Conservation (phyloP, 2,113 vertebrate species). For the Misgurnus mizolepis region DNA sequence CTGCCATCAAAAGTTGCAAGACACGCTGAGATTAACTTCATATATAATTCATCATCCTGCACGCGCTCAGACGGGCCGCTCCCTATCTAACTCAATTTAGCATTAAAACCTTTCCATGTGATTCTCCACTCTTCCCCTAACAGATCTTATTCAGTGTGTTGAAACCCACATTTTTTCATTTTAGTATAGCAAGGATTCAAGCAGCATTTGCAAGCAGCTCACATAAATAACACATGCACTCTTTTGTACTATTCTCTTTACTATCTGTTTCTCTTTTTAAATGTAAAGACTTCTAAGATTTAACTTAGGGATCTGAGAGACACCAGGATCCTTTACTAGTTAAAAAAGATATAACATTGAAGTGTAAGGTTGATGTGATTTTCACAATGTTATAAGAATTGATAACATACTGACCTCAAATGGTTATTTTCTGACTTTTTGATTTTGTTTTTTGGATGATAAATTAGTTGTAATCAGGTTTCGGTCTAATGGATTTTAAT, state of each 20-base stretch:
- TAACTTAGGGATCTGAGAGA: background rate
- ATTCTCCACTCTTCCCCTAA: background rate
- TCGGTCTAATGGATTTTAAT: too few relatives aligned
- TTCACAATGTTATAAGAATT: too few relatives aligned
- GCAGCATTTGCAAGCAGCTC: constrained; percentile 30
- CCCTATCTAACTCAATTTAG: constrained; percentile 52
- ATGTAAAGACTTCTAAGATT: constrained; percentile 3
- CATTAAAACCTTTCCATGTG: constrained; percentile 48
- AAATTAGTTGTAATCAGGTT: too few relatives aligned
- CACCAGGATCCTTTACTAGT: too few relatives aligned
- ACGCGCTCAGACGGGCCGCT: constrained; percentile 38
- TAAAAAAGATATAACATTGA: too few relatives aligned
- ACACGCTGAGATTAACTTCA: constrained; percentile 56
- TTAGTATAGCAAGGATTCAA: constrained; percentile 7
- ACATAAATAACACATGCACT: constrained; percentile 4
- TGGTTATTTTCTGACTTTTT: too few relatives aligned
- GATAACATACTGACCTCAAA: too few relatives aligned
- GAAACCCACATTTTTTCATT: constrained; percentile 35
- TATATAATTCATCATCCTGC: constrained; percentile 56
- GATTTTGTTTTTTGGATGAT: too few relatives aligned
- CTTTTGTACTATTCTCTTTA: background rate
- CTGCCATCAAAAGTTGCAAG: constrained; percentile 52
- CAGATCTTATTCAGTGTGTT: constrained; percentile 48
- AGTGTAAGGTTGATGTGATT: too few relatives aligned
- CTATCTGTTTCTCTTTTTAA: background rate